Conservation (phyloP, 2,888 invertebrate genomes). For the Agelastica alni region DNA sequence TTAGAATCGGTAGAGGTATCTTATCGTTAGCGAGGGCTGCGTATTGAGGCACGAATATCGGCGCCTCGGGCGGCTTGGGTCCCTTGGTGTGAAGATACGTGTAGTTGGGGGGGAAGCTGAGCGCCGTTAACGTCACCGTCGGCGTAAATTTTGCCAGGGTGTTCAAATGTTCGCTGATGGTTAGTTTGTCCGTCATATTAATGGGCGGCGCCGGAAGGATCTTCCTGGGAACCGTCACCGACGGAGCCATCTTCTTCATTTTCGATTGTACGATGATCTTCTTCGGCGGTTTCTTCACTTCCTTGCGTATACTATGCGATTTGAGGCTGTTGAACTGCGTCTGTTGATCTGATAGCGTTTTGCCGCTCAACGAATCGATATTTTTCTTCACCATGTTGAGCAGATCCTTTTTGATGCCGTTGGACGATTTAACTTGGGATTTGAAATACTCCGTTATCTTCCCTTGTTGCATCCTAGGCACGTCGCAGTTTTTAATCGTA, state of each 20-base stretch:
- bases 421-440: conserved; percentile 78
- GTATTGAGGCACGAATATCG: conserved; percentile 52
- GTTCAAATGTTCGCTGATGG: conserved; percentile 40
- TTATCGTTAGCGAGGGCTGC: conserved; percentile 51
- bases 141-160: conserved; percentile 50
- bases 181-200: conserved; percentile 50
- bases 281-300: conserved; percentile 52
- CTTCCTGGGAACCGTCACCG: conserved; percentile 53
- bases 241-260: conserved; percentile 46
- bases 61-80: conserved; percentile 52
- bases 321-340: conserved; percentile 42
- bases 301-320: conserved; percentile 33
- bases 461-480: conserved; percentile 63
- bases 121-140: conserved; percentile 52
- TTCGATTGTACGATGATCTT: conserved; percentile 44
- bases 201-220: conserved; percentile 55
- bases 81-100: conserved; percentile 55
- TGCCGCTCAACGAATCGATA: conserved; percentile 31
- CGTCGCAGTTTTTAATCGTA: conserved; percentile 26
- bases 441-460: conserved; percentile 87
- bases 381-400: conserved; percentile 36
- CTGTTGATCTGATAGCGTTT: conserved; percentile 47
- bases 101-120: conserved; percentile 52
- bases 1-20: conserved; percentile 51
- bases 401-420: conserved; percentile 48